Conservation (phyloP, 2,888 invertebrate genomes). For the Pecten maximus region DNA sequence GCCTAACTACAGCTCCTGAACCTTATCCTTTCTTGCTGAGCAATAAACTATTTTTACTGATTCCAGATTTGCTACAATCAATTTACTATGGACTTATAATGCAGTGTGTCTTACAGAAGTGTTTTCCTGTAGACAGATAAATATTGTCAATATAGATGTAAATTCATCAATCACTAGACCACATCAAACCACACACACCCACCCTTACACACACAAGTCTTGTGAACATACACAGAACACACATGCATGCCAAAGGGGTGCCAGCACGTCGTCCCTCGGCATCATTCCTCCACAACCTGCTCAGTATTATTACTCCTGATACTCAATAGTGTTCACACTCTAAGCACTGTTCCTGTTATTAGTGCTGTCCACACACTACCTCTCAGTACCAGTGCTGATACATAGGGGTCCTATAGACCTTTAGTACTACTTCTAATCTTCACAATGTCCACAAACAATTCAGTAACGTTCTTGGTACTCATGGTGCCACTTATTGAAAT, state of each 20-base stretch:
- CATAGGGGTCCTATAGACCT: neutral
- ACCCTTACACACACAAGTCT: neutral
- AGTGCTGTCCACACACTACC: neutral
- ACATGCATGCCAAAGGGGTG: constrained; percentile 5
- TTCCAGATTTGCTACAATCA: neutral
- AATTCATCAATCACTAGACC: neutral
- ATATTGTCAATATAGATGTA: neutral
- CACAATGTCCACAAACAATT: neutral
- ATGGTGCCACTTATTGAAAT: constrained; percentile 91
- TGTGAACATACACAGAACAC: neutral
- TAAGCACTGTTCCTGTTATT: neutral
- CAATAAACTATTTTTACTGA: neutral
- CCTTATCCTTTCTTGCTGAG: neutral
- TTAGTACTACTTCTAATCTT: neutral
- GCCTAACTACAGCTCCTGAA: neutral
- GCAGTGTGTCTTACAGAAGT: neutral
- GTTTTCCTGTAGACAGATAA: neutral
- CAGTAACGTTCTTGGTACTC: constrained; percentile 82
- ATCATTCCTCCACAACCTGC: neutral
- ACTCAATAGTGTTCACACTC: neutral
- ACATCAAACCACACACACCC: neutral
- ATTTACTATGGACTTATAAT: neutral
- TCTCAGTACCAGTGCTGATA: neutral
- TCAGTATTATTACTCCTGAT: neutral
- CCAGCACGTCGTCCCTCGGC: neutral